Evolutionary conservation across 1,140 invertebrate species (phyloP), one percentile per base, ranked within the genome.

Genomic region (Amyelois transitella): DNA sequence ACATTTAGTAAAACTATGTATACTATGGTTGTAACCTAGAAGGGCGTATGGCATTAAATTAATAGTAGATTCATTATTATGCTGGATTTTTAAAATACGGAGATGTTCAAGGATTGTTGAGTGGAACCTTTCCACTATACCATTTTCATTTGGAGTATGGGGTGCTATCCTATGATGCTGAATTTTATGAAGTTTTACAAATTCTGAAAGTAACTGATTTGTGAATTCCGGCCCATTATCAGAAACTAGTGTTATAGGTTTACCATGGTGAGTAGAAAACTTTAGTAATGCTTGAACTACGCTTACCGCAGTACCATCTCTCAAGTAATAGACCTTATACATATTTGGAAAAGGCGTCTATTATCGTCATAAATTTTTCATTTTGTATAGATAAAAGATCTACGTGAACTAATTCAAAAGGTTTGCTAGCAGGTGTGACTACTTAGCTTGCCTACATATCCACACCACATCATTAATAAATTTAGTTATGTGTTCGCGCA

Each of bases 141-240:
- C n/a, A n/a, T n/a, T n/a, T n/a, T n/a, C n/a, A n/a, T n/a, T n/a
- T n/a, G n/a, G n/a, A n/a, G n/a, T n/a, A n/a, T n/a, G n/a, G n/a
- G n/a, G n/a, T n/a, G n/a, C n/a, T n/a, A n/a, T n/a, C n/a, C n/a
- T n/a, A n/a, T n/a, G n/a, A n/a, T n/a, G n/a, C n/a, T n/a, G n/a
- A n/a, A 58, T 64, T 54, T 60, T 62, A 22, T 62, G 60, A 6
- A 48, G 3, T 43, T 56, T 51, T 25, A 18, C 45, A 58, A 69
- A 69, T 44, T 69, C 60, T 1, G 53, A 38, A 48, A 62, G 60
- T 18, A 69, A 19, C 55, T 57, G 61, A 6, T 63, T 63, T 21
- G 47, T 54, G 28, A 62, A 62, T 44, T 62, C 60, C 6, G 60
- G 56, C 5, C 60, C 60, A 1, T 62, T 24, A 17, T 62, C 60